These are phyloP conservation scores for Mastacembelus armatus DNA, from an alignment of 2,797 vertebrate species.

Conservation along the genomic window DNA sequence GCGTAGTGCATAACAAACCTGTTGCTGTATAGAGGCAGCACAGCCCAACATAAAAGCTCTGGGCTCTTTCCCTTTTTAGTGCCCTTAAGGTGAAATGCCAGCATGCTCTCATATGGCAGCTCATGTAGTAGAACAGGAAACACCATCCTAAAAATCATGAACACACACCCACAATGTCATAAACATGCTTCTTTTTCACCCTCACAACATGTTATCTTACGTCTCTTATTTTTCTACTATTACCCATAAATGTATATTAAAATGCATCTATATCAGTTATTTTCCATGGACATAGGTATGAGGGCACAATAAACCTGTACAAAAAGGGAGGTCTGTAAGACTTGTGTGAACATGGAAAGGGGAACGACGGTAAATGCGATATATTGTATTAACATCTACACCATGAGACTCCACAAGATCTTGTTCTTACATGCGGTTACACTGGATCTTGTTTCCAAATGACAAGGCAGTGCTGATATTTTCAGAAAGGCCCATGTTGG, in stretches of 20 bases:
- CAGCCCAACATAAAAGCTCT: conserved; percentile 78
- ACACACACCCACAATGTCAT: not conserved
- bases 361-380: not conserved
- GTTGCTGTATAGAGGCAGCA: conserved; percentile 76
- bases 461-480: conserved; percentile 80
- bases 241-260: not conserved
- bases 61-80: conserved; percentile 72
- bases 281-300: not conserved
- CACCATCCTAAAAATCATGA: conserved; percentile 72
- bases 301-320: not conserved
- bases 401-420: not conserved
- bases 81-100: conserved; percentile 77
- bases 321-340: too few relatives aligned
- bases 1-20: conserved; percentile 48
- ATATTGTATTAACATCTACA: not conserved
- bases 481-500: conserved; percentile 69
- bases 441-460: conserved; percentile 73
- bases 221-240: not conserved
- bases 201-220: not conserved
- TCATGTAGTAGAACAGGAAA: conserved; percentile 74
- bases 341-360: not conserved
- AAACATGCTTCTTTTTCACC: not conserved
- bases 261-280: not conserved
- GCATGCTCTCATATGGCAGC: conserved; percentile 80
- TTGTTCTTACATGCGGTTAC: conserved; percentile 77